These are phyloP conservation scores for Cloeon dipterum DNA, from an alignment of 2,888 invertebrate genomes.

Conservation along the genomic window DNA sequence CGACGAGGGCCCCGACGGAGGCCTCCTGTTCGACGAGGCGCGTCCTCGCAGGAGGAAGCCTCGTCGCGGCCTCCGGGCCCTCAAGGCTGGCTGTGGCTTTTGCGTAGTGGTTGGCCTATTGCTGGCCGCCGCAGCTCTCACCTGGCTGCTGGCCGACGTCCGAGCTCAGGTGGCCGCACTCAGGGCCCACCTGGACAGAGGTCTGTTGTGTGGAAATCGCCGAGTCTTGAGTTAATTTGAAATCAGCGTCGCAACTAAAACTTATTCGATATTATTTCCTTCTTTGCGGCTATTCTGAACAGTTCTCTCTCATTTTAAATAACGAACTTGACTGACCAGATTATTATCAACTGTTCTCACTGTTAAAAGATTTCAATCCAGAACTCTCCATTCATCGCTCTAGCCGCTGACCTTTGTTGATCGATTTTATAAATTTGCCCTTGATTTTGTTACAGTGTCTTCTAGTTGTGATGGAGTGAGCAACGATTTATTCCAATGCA, in stretches of 20 bases:
- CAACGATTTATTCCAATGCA: neutral
- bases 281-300: too few species aligned
- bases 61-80: slow-evolving; percentile 1
- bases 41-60: neutral
- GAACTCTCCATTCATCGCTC: too few species aligned
- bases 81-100: slow-evolving; percentile 10
- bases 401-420: neutral
- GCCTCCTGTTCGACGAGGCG: neutral
- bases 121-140: slow-evolving; percentile 36
- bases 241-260: too few species aligned
- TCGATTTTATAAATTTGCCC: slow-evolving; percentile 1
- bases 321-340: too few species aligned
- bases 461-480: neutral
- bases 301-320: too few species aligned
- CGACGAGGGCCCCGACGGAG: neutral
- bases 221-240: too few species aligned
- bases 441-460: neutral
- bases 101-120: slow-evolving; percentile 35
- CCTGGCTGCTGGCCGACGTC: slow-evolving; percentile 44
- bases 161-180: slow-evolving; percentile 38
- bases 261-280: too few species aligned
- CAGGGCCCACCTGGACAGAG: slow-evolving; percentile 39
- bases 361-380: too few species aligned
- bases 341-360: too few species aligned
- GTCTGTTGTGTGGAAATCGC: slow-evolving; percentile 22